Evolutionary conservation across 2,888 invertebrate genomes (phyloP).

Genomic region (Aplocera efformata): DNA sequence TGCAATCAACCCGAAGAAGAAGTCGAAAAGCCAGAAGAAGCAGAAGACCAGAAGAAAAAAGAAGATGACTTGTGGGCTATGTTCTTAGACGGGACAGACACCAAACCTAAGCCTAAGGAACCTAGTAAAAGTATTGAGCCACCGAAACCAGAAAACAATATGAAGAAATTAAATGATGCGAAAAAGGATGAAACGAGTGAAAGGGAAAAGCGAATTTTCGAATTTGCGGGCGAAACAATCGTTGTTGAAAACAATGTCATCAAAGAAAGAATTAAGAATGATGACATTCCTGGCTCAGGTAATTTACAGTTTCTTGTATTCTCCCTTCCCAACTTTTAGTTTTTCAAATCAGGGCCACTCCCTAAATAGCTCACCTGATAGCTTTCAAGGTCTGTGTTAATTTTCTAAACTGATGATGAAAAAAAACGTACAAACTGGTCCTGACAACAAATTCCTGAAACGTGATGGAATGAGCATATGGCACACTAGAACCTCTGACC

Average conservation of each 20-base stretch:
- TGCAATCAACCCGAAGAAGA: constrained; percentile 41
- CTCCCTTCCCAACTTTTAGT: too few species aligned
- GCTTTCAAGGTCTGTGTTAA: too few species aligned
- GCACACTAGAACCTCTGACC: too few species aligned
- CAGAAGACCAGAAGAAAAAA: constrained; percentile 84
- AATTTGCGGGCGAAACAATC: constrained; percentile 94
- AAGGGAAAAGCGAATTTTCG: constrained; percentile 85
- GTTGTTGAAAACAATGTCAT: constrained; percentile 69
- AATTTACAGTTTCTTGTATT: constrained; percentile 11
- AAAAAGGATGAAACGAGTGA: constrained; percentile 62
- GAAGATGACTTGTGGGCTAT: constrained; percentile 90
- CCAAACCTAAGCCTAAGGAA: constrained; percentile 52
- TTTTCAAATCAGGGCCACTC: too few species aligned
- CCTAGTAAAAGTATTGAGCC: constrained; percentile 23
- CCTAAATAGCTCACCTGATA: too few species aligned
- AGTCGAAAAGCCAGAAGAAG: constrained; percentile 42
- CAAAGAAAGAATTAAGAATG: constrained; percentile 62
- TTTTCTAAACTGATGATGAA: too few species aligned
- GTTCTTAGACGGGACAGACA: constrained; percentile 86
- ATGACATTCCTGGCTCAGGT: constrained; percentile 53
- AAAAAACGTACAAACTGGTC: too few species aligned
- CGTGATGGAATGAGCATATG: too few species aligned
- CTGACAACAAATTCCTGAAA: too few species aligned
- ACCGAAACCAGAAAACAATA: constrained; percentile 21
- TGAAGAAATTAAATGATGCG: constrained; percentile 12